These are phyloP conservation scores for Callosobruchus maculatus DNA, from an alignment of 2,888 invertebrate species.

Conservation along the genomic window DNA sequence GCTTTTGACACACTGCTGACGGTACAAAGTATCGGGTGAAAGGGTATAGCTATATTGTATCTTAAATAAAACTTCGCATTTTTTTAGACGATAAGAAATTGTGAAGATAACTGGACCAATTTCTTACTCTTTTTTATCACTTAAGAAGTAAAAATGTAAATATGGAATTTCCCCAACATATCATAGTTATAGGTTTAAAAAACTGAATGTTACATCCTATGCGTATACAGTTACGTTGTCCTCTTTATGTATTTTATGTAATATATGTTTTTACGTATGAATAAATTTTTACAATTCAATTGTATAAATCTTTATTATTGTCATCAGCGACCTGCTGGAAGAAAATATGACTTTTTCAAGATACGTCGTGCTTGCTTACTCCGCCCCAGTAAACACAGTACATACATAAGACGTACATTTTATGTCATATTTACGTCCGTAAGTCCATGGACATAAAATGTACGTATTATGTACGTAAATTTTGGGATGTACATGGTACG, in stretches of 20 bases:
- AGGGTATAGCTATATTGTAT: neutral
- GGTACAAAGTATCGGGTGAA: too few relatives aligned
- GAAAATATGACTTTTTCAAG: too few relatives aligned
- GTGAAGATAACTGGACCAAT: slow-evolving; percentile 46
- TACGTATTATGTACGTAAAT: too few relatives aligned
- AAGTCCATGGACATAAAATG: too few relatives aligned
- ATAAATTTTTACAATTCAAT: slow-evolving; percentile 18
- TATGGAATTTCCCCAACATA: slow-evolving; percentile 32
- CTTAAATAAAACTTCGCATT: neutral
- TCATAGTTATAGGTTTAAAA: slow-evolving; percentile 29
- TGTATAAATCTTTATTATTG: neutral
- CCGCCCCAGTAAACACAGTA: too few relatives aligned
- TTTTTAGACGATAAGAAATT: slow-evolving; percentile 29
- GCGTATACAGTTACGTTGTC: slow-evolving; percentile 20
- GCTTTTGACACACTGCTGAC: too few relatives aligned
- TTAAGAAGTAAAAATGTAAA: slow-evolving; percentile 22
- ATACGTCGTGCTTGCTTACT: too few relatives aligned
- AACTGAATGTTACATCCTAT: slow-evolving; percentile 14
- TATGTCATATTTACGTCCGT: too few relatives aligned
- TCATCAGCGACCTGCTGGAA: too few relatives aligned
- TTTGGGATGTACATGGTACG: too few relatives aligned
- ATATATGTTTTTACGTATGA: slow-evolving; percentile 24
- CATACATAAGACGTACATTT: too few relatives aligned
- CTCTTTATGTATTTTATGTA: slow-evolving; percentile 19
- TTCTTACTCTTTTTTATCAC: slow-evolving; percentile 46